Conservation (phyloP, 2,113 vertebrate genomes). For the Edolisoma coerulescens region DNA sequence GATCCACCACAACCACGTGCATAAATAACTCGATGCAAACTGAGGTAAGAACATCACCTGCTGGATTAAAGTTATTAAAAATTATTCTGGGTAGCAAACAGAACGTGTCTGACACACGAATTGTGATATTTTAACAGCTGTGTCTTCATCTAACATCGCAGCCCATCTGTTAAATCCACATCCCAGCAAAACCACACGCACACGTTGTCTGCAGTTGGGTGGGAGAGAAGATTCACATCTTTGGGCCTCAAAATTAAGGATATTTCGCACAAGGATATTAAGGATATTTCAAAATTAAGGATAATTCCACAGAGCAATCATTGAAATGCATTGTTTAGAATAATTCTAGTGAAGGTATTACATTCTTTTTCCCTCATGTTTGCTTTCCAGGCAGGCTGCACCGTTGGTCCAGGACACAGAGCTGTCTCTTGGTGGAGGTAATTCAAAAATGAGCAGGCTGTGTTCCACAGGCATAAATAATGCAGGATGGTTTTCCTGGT, state of each 20-base stretch:
- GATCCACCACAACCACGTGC: not conserved
- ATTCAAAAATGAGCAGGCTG: not conserved
- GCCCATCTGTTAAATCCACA: not conserved
- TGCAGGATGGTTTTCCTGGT: not conserved
- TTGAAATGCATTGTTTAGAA: not conserved
- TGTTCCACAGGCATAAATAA: not conserved
- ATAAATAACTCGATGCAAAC: not conserved
- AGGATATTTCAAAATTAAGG: not conserved
- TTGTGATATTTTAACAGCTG: not conserved
- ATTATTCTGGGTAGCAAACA: not conserved
- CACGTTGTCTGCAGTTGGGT: not conserved
- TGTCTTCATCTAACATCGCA: not conserved
- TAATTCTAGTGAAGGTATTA: accelerated
- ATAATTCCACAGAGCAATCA: not conserved
- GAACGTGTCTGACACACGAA: not conserved
- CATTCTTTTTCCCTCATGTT: accelerated
- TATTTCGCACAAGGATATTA: no score
- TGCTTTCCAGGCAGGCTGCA: not conserved
- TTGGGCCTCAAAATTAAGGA: not conserved
- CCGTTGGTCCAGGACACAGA: not conserved
- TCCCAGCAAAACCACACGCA: not conserved
- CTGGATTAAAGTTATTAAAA: not conserved
- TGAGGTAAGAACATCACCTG: not conserved
- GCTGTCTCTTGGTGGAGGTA: not conserved
- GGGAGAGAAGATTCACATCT: not conserved